These are phyloP conservation scores for Orthosia incerta DNA, from an alignment of 2,888 invertebrate genomes.

Conservation along the genomic window DNA sequence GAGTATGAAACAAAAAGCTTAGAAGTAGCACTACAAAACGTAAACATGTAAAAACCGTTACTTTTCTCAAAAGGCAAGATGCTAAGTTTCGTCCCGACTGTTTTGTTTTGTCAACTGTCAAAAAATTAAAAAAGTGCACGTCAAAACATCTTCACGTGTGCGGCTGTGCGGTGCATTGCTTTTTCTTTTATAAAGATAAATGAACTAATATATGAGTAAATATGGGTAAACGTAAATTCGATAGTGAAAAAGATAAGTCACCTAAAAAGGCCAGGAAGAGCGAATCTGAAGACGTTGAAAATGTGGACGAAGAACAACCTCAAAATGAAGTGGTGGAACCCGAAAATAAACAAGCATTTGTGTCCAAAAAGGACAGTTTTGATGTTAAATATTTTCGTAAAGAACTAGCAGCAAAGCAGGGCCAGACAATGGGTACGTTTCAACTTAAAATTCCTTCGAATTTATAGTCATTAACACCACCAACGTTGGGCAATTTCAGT, in stretches of 20 bases:
- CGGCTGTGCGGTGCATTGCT: slow-evolving; percentile 48
- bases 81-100: background rate
- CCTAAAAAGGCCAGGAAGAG: slow-evolving; percentile 75
- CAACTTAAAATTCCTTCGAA: background rate
- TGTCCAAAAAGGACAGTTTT: slow-evolving; percentile 79
- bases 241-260: slow-evolving; percentile 68
- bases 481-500: background rate
- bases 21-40: background rate
- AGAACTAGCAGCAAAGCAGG: slow-evolving; percentile 87
- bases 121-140: slow-evolving; percentile 6
- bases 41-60: background rate
- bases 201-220: slow-evolving; percentile 54
- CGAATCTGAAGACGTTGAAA: slow-evolving; percentile 64
- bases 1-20: background rate
- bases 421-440: slow-evolving; percentile 90
- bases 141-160: slow-evolving; percentile 72
- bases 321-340: slow-evolving; percentile 69
- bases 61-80: slow-evolving; percentile 18
- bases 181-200: slow-evolving; percentile 6
- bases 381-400: slow-evolving; percentile 92
- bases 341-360: slow-evolving; percentile 59
- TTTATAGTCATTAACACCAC: too few relatives aligned
- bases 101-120: slow-evolving; percentile 1
- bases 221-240: slow-evolving; percentile 86
- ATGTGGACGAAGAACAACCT: slow-evolving; percentile 73